These are phyloP conservation scores for Calameuta filiformis DNA, from an alignment of 2,888 invertebrate genomes.

Conservation along the genomic window DNA sequence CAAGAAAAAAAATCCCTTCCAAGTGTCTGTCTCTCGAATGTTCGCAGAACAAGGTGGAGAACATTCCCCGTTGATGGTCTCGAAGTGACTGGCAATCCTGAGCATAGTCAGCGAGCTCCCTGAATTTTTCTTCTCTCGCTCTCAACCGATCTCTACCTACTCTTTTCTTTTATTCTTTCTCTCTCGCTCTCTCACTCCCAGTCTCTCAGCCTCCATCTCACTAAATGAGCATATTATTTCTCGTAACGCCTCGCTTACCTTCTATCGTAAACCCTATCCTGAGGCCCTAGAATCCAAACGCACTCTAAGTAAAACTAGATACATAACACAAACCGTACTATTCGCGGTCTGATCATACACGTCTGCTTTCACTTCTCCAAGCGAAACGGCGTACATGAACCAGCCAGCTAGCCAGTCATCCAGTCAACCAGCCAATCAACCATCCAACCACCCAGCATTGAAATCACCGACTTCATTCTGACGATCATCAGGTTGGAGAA, in stretches of 20 bases:
- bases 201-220: not conserved
- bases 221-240: not conserved
- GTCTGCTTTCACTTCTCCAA: not conserved
- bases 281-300: not conserved
- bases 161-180: not conserved
- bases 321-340: not conserved
- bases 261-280: not conserved
- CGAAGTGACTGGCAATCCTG: not conserved
- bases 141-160: not conserved
- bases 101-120: not conserved
- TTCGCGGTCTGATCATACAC: not conserved
- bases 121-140: not conserved
- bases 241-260: not conserved
- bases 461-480: not conserved
- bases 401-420: not conserved
- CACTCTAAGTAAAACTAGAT: not conserved
- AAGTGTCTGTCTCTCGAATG: not conserved
- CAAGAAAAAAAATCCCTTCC: not conserved
- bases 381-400: not conserved
- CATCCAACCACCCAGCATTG: not conserved
- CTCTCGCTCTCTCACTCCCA: not conserved
- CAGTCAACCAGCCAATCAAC: not conserved
- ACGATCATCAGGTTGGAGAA: not conserved
- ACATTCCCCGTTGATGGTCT: not conserved
- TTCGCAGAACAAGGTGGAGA: not conserved